These are phyloP conservation scores for Chaunax sp. DNA, from an alignment of 2,797 vertebrate species.

Conservation along the genomic window DNA sequence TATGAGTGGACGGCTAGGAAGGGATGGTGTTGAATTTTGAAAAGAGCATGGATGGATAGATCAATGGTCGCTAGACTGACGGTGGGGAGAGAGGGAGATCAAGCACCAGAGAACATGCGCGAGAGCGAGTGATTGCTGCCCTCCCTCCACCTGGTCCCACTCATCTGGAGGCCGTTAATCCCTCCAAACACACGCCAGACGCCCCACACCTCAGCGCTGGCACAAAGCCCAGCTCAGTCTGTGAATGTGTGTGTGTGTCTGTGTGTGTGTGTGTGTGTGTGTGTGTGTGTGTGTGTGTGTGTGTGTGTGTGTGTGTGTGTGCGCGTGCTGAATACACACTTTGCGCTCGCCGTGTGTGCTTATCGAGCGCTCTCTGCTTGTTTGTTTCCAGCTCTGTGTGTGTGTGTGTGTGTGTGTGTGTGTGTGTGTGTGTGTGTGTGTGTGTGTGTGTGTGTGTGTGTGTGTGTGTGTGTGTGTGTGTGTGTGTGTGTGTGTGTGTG, in stretches of 20 bases:
- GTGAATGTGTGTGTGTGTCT: constrained; percentile 31
- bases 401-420: background rate
- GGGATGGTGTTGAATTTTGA: constrained; percentile 70
- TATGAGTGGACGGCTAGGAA: constrained; percentile 40
- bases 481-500: background rate
- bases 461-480: constrained; percentile 4
- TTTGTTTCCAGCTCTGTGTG: constrained; percentile 67
- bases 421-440: constrained; percentile 7
- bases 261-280: constrained; percentile 12
- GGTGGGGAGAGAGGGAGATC: constrained; percentile 53
- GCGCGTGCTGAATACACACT: constrained; percentile 62
- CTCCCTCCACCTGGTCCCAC: constrained; percentile 83
- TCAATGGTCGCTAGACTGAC: constrained; percentile 66
- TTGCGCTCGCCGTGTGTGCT: constrained; percentile 68
- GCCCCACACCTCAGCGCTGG: constrained; percentile 82
- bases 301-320: constrained; percentile 1
- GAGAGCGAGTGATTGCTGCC: constrained; percentile 70
- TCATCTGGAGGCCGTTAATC: constrained; percentile 86
- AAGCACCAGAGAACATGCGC: constrained; percentile 58
- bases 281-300: background rate
- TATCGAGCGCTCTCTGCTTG: constrained; percentile 75
- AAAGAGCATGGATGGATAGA: constrained; percentile 56
- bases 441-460: constrained; percentile 8
- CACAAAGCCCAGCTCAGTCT: constrained; percentile 80
- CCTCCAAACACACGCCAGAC: constrained; percentile 85